Evolutionary conservation across 2,888 invertebrate species (phyloP).

Genomic region (Prenolepis imparis): DNA sequence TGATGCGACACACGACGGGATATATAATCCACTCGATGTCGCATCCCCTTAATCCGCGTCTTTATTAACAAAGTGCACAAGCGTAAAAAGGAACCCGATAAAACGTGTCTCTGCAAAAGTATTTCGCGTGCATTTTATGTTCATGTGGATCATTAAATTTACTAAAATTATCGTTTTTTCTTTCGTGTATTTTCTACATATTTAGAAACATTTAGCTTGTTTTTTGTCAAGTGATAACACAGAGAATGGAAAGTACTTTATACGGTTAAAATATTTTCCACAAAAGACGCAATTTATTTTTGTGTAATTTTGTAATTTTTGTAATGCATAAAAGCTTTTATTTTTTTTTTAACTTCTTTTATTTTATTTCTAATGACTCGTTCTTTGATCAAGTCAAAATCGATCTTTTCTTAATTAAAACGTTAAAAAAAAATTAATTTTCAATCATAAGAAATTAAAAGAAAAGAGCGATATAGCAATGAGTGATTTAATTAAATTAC

Average conservation of each 20-base stretch:
- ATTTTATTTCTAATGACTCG: not conserved
- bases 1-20: conserved; percentile 5
- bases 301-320: too few species aligned
- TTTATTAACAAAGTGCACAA: conserved; percentile 33
- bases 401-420: conserved; percentile 19
- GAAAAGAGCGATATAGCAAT: not conserved
- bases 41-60: not conserved
- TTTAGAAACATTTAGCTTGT: not conserved
- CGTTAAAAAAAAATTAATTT: not conserved
- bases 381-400: conserved; percentile 1
- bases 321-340: not conserved
- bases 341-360: not conserved
- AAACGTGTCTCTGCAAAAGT: not conserved
- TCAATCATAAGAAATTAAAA: conserved; percentile 4
- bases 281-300: conserved; percentile 2
- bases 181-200: not conserved
- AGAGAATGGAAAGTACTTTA: not conserved
- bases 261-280: not conserved
- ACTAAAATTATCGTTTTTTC: not conserved
- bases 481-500: conserved; percentile 10
- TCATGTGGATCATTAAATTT: conserved; percentile 15
- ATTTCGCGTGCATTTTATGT: not conserved
- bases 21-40: conserved; percentile 1
- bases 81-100: not conserved
- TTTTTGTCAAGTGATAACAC: not conserved